Base-by-base conservation (phyloP, 1,140 invertebrate species). In the Liolophura sinensis region DNA sequence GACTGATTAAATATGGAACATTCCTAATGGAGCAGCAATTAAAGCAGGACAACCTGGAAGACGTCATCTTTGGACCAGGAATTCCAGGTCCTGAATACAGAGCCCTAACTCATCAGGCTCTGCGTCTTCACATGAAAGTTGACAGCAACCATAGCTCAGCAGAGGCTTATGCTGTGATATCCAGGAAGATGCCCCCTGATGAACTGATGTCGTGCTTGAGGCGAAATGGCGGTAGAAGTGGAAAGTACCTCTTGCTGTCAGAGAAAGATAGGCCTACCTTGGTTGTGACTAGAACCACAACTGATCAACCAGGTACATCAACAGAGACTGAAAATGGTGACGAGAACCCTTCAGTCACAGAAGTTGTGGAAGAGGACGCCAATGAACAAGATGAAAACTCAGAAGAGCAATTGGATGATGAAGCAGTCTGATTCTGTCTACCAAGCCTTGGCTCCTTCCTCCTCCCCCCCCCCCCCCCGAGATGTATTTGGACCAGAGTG, bases 91-190 rank as follows among this genome's bases (percentile, higher is more conserved):
- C 46, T n/a, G 60, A 61, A 49, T 24, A n/a, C 46, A 61, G 50
- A 49, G 9, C 24, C 9, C 25, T 61, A 1, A 61, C 40, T 12
- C 48, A 49, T 46, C 47, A 49, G 6, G 25, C 25, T 49, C 46
- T 20, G 6, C 18, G 46, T 5, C 48, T 16, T 24, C 46, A 22
- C 40, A n/a, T 61, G n/a, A 46, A 49, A 24, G 47, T 40, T 22
- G 25, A 25, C 62, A 70, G 64, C 0, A 57, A 71, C 15, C 73
- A 78, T 49, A 48, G 64, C 22, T 61, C 71, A 18, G 73, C 70
- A 1, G 49, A 74, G 31, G 57, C 68, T 0, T 76, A 74, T 65
- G 15, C 71, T 9, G 58, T 71, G 1, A 69, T 78, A 12, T 72
- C 71, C 49, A 71, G 67, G 24, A 71, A 62, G 49, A 61, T 67